These are phyloP conservation scores for Helicoverpa armigera DNA, from an alignment of 1,140 invertebrate genomes.

Conservation along the genomic window DNA sequence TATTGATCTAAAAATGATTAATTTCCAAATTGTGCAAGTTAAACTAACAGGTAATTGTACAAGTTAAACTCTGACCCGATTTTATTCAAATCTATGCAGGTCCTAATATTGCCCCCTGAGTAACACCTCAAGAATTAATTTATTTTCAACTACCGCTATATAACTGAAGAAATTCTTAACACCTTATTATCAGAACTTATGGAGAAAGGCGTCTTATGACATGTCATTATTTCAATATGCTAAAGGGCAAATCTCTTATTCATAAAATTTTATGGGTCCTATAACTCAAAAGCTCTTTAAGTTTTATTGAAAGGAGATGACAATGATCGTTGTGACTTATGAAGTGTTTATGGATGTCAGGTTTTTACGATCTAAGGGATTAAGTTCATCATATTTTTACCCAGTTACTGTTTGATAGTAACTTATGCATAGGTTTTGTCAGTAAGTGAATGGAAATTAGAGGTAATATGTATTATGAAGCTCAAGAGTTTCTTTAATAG, in stretches of 20 bases:
- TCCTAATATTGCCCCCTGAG: neutral
- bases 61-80: no score
- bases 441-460: neutral
- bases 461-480: no score
- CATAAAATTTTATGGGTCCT: neutral
- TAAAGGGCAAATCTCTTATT: neutral
- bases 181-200: no score
- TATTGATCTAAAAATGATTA: neutral
- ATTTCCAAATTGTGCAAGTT: neutral
- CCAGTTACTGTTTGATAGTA: neutral
- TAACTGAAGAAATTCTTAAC: no score
- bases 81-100: neutral
- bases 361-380: neutral
- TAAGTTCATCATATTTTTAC: slow-evolving; percentile 1
- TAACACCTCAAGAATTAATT: neutral
- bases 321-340: slow-evolving; percentile 1
- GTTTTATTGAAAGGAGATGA: slow-evolving; percentile 12
- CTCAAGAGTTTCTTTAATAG: no score
- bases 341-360: slow-evolving; percentile 1
- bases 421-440: neutral
- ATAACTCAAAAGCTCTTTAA: slow-evolving; percentile 11
- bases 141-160: no score
- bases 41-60: no score
- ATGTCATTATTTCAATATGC: neutral
- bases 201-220: neutral